A percentile compares a stretch with the other conserved stretches of the same genome.
Evolutionary conservation across 2,797 vertebrate genomes (phyloP).

Genomic region (Cercopithecus diana): DNA sequence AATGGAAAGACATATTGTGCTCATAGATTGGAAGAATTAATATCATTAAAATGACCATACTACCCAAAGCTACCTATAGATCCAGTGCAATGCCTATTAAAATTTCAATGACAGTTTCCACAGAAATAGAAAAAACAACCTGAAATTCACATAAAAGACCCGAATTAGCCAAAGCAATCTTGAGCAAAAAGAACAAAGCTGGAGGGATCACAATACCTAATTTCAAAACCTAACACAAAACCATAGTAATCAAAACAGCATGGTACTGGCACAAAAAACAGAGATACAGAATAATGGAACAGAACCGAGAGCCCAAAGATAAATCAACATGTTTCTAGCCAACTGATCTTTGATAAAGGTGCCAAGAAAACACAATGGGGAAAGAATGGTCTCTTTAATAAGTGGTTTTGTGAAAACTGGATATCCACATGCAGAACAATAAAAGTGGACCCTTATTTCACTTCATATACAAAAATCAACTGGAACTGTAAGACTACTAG

Average conservation of each 20-base stretch:
- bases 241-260: neutral
- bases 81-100: neutral
- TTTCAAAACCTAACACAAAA: neutral
- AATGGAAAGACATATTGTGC: neutral
- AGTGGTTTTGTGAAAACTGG: neutral
- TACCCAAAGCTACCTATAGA: neutral
- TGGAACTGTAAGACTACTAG: neutral
- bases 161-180: neutral
- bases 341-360: neutral
- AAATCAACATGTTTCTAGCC: neutral
- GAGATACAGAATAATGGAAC: neutral
- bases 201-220: neutral
- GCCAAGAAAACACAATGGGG: neutral
- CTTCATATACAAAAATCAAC: neutral
- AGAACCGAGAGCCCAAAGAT: neutral
- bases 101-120: neutral
- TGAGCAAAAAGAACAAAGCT: neutral
- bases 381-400: neutral
- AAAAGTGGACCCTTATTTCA: neutral
- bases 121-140: neutral
- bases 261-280: neutral
- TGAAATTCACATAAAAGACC: neutral
- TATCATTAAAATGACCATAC: neutral
- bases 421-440: neutral
- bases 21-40: neutral